These are phyloP conservation scores for Oscheius sp. DNA, from an alignment of 2,888 invertebrate species.

Conservation along the genomic window DNA sequence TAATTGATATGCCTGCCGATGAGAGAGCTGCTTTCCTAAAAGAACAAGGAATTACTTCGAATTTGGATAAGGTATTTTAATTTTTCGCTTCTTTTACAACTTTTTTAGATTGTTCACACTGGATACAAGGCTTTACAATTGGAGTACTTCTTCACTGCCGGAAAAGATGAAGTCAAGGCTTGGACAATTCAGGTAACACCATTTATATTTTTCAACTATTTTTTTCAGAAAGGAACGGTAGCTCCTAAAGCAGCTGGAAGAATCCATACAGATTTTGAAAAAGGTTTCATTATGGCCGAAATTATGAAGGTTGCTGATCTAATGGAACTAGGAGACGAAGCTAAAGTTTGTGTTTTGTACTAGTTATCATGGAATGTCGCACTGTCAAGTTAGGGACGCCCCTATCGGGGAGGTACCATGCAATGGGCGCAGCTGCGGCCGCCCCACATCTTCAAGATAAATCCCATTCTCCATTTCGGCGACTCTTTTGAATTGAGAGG, in stretches of 20 bases:
- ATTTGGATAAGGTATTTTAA: constrained; percentile 47
- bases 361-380: background rate
- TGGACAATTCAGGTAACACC: constrained; percentile 93
- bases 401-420: constrained; percentile 6
- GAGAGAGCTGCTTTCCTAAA: constrained; percentile 85
- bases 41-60: constrained; percentile 76
- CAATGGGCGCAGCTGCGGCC: constrained; percentile 23
- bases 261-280: constrained; percentile 99
- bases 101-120: constrained; percentile 86
- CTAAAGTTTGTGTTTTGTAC: constrained; percentile 81
- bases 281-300: constrained; percentile 86
- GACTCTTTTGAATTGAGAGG: too few species aligned
- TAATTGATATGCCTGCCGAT: constrained; percentile 85
- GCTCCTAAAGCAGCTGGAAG: constrained; percentile 98
- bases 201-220: background rate
- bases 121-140: constrained; percentile 96
- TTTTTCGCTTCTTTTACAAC: background rate
- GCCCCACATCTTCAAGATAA: background rate
- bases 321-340: constrained; percentile 92
- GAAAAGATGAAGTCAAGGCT: constrained; percentile 97
- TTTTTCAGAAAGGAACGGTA: constrained; percentile 88
- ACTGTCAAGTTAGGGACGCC: constrained; percentile 1
- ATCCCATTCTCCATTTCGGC: background rate
- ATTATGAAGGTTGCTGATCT: constrained; percentile 98
- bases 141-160: constrained; percentile 95